A percentile compares a stretch with the other conserved stretches of the same genome.
Conservation (phyloP, 2,113 vertebrate species). For the Corydoras maculifer region DNA sequence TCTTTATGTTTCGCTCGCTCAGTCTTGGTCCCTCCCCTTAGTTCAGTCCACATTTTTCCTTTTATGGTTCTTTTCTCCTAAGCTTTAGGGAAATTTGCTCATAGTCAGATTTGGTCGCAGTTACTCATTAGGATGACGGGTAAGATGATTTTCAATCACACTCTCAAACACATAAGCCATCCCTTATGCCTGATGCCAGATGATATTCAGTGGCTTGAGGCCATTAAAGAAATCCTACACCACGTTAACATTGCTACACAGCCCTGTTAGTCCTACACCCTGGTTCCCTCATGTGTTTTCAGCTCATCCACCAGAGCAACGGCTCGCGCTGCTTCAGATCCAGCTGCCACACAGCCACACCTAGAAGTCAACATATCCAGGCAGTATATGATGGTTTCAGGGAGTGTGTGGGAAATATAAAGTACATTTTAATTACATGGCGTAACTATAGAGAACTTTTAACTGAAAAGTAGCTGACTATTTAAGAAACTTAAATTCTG, state of each 20-base stretch:
- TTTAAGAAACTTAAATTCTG: no score
- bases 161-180: not conserved
- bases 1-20: conserved; percentile 28
- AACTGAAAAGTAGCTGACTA: not conserved
- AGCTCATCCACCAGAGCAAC: conserved; percentile 4
- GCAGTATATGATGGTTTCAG: not conserved
- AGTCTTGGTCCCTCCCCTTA: conserved; percentile 15
- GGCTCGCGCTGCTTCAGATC: conserved; percentile 4
- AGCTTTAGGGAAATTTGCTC: conserved; percentile 23
- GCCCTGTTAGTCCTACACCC: conserved; percentile 3
- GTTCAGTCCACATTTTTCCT: conserved; percentile 10
- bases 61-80: conserved; percentile 29
- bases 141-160: conserved; percentile 18
- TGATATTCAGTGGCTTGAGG: conserved; percentile 17
- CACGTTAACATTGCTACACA: not conserved
- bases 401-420: not conserved
- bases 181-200: conserved; percentile 1
- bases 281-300: not conserved
- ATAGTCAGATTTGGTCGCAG: conserved; percentile 27
- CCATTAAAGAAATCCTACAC: conserved; percentile 7
- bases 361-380: conserved; percentile 3
- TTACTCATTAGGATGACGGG: conserved; percentile 27
- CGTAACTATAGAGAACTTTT: conserved; percentile 1
- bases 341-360: conserved; percentile 16
- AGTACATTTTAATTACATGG: conserved; percentile 11